Conservation (phyloP, 2,888 invertebrate species). For the Aspidiotus destructor region DNA sequence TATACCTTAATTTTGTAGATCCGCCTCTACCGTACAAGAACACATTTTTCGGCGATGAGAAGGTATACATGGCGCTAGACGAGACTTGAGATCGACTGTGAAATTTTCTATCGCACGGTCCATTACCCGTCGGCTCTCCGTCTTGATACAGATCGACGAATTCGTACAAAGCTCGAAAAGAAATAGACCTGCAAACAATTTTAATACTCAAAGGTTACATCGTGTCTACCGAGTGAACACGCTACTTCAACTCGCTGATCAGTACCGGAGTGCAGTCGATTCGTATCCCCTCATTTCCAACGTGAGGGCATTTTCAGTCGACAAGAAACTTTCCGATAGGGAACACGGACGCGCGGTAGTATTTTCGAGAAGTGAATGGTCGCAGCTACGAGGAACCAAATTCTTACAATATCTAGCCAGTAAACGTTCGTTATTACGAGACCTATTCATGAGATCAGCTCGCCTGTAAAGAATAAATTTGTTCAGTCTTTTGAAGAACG, state of each 20-base stretch:
- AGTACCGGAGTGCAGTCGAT: slow-evolving; percentile 69
- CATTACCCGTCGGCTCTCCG: slow-evolving; percentile 60
- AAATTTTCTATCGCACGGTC: slow-evolving; percentile 62
- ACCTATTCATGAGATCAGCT: slow-evolving; percentile 11
- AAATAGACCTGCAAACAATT: slow-evolving; percentile 54
- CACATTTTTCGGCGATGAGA: slow-evolving; percentile 70
- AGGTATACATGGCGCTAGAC: slow-evolving; percentile 43
- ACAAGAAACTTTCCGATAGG: slow-evolving; percentile 71
- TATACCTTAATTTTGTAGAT: slow-evolving; percentile 64
- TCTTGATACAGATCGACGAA: slow-evolving; percentile 81
- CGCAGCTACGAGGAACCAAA: slow-evolving; percentile 70
- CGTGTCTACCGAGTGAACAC: background rate
- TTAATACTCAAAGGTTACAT: background rate
- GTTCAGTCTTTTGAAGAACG: background rate
- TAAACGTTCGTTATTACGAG: slow-evolving; percentile 44
- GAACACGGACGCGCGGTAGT: slow-evolving; percentile 62
- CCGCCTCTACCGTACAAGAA: slow-evolving; percentile 81
- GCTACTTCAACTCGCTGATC: slow-evolving; percentile 38
- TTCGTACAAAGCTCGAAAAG: slow-evolving; percentile 76
- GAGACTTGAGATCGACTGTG: slow-evolving; percentile 46
- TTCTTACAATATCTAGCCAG: slow-evolving; percentile 74
- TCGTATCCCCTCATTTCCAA: slow-evolving; percentile 69
- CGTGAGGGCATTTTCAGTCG: slow-evolving; percentile 68
- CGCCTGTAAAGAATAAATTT: slow-evolving; percentile 1
- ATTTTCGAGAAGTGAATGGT: slow-evolving; percentile 60